A percentile compares a stretch with the other conserved stretches of the same genome.
Evolutionary conservation across 1,140 invertebrate species (phyloP).

Genomic region (Pomacea maculata): DNA sequence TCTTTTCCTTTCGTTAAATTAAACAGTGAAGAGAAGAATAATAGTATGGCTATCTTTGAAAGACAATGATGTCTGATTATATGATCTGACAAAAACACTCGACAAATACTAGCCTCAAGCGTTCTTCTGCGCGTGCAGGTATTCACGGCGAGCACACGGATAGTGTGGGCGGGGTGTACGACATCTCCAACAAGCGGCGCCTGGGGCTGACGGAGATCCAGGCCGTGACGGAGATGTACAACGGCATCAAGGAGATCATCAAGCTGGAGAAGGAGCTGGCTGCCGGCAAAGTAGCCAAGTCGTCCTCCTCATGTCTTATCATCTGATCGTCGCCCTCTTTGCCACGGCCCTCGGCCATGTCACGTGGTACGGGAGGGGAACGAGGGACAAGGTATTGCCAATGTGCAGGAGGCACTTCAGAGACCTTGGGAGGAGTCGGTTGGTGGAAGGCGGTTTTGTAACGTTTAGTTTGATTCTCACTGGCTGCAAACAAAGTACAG

Average conservation of each 20-base stretch:
- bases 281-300: constrained; percentile 25
- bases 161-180: constrained; percentile 51
- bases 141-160: constrained; percentile 95
- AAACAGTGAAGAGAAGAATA: too few relatives aligned
- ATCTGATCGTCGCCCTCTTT: constrained; percentile 5
- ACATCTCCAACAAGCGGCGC: constrained; percentile 59
- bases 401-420: too few relatives aligned
- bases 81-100: too few relatives aligned
- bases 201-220: constrained; percentile 55
- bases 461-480: too few relatives aligned
- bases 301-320: constrained; percentile 27
- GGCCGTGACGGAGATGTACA: constrained; percentile 48
- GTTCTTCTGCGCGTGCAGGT: constrained; percentile 66
- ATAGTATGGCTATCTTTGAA: too few relatives aligned
- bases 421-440: too few relatives aligned
- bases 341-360: neutral
- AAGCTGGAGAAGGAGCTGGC: constrained; percentile 44
- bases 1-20: too few relatives aligned
- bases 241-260: constrained; percentile 51
- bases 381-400: too few relatives aligned
- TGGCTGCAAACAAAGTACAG: too few relatives aligned
- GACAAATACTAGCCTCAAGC: too few relatives aligned
- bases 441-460: too few relatives aligned
- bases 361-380: neutral
- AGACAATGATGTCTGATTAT: too few relatives aligned